A percentile compares a stretch with the other conserved stretches of the same genome.
Evolutionary conservation across 1,140 invertebrate genomes (phyloP).

Genomic region (Drosophila tristis): DNA sequence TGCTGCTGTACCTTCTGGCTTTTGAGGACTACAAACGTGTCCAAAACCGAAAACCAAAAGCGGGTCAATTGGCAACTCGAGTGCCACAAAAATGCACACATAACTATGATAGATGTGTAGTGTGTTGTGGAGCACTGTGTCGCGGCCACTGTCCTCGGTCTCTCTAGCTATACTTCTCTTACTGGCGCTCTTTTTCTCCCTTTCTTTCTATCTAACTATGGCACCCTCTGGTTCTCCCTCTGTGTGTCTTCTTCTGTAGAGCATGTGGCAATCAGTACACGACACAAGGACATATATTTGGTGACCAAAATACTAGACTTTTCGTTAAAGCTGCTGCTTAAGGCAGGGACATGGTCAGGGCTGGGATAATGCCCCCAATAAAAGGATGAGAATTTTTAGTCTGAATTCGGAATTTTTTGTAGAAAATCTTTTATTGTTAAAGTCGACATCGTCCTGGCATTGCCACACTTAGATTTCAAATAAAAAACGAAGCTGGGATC

Average conservation of each 20-base stretch:
- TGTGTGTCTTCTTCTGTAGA: neutral
- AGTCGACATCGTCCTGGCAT: no score
- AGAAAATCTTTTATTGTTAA: no score
- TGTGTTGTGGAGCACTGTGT: slow-evolving; percentile 6
- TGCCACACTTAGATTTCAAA: no score
- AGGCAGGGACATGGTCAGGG: neutral
- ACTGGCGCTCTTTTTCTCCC: neutral
- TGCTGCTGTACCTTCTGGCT: no score
- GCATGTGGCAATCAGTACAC: slow-evolving; percentile 43
- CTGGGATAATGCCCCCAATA: neutral
- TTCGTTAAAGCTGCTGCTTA: no score
- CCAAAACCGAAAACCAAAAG: slow-evolving; percentile 35
- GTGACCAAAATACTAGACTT: slow-evolving; percentile 14
- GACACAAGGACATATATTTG: slow-evolving; percentile 30
- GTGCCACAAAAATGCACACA: slow-evolving; percentile 81
- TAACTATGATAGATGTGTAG: slow-evolving; percentile 77
- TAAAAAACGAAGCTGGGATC: no score
- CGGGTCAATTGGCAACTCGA: slow-evolving; percentile 76
- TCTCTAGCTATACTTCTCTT: neutral
- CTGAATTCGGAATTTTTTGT: no score
- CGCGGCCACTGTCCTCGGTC: slow-evolving; percentile 21
- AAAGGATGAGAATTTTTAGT: neutral
- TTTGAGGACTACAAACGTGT: no score
- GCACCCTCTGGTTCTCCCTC: no score
- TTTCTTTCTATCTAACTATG: neutral